A percentile compares a stretch with the other conserved stretches of the same genome.
Evolutionary conservation across 2,797 vertebrate genomes (phyloP).

Genomic region (Heteromormyrus szaboi): DNA sequence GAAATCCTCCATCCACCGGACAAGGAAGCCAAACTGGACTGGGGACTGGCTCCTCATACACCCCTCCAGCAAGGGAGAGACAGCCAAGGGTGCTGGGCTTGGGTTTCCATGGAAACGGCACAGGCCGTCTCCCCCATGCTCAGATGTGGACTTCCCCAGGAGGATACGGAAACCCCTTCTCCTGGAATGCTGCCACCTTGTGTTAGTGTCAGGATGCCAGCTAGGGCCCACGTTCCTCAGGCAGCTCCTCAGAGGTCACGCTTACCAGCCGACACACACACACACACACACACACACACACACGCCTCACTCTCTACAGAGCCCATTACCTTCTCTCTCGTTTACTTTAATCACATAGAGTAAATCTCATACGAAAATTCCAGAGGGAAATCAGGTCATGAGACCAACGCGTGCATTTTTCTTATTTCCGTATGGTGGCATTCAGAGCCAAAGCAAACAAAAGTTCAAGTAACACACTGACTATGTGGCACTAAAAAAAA

Average conservation of each 20-base stretch:
- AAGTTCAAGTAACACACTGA: background rate
- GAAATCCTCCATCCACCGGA: background rate
- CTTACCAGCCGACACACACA: background rate
- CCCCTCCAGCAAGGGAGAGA: background rate
- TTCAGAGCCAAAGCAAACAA: background rate
- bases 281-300: background rate
- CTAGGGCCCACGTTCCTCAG: background rate
- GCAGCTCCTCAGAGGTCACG: background rate
- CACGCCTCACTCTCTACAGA: background rate
- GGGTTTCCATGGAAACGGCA: background rate
- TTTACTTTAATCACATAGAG: background rate
- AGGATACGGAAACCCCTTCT: background rate
- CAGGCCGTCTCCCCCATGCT: background rate
- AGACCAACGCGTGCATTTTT: background rate
- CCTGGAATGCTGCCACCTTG: background rate
- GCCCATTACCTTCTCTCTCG: background rate
- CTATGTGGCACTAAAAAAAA: background rate
- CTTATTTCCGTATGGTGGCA: background rate
- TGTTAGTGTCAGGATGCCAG: background rate
- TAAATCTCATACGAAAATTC: background rate
- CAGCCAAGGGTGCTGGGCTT: background rate
- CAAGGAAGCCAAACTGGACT: slow-evolving; percentile 15
- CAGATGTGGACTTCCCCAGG: background rate
- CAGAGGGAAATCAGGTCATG: background rate
- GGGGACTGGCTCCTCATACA: background rate